Base-by-base conservation (phyloP, 2,888 invertebrate species). In the Brachyptera risi region DNA sequence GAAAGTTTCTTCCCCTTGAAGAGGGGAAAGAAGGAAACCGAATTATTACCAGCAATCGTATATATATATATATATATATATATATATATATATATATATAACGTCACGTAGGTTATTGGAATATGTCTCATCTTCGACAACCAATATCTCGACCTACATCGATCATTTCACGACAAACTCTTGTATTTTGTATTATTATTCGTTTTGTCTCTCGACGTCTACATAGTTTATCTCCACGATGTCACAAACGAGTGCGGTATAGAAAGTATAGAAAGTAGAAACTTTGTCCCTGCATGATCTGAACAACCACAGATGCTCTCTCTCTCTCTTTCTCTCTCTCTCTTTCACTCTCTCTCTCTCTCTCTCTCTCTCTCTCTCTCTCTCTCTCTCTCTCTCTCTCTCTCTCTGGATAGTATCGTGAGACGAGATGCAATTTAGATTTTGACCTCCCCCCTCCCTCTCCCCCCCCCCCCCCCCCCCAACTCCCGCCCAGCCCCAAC, bases 31-130 rank as follows among this genome's bases (percentile, higher is more conserved):
- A 51, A 13, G 19, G 38, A 27, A 59, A 59, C 27, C 59, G 50
- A 59, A 42, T 59, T 40, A 54, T 51, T 19, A 54, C 51, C 40
- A 26, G 59, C 54, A 59, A 59, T 59, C 51, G 13, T 51, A 26
- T 49, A 38, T n/a, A n/a, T n/a, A 26, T 56, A 56, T 44, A 31
- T n/a, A 26, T 56, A 56, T 44, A 31, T n/a, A 26, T 56, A 56
- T 44, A 31, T 51, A 26, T 49, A 38, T n/a, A n/a, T 51, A 26
- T 49, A 38, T n/a, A n/a, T n/a, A 26, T 56, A 56, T 44, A 31
- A 42, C 37, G 59, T 24, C 54, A 7, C n/a, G 49, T 26, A 26
- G 42, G 40, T 58, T 58, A 58, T 58, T 58, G 58, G 58, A 58
- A 58, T 23, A 23, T 58, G 59, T 44, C 60, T 56, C 56, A 44